Evolutionary conservation across 2,888 invertebrate genomes (phyloP), one percentile per base, ranked within the genome.

Genomic region (Notodonta dromedarius): DNA sequence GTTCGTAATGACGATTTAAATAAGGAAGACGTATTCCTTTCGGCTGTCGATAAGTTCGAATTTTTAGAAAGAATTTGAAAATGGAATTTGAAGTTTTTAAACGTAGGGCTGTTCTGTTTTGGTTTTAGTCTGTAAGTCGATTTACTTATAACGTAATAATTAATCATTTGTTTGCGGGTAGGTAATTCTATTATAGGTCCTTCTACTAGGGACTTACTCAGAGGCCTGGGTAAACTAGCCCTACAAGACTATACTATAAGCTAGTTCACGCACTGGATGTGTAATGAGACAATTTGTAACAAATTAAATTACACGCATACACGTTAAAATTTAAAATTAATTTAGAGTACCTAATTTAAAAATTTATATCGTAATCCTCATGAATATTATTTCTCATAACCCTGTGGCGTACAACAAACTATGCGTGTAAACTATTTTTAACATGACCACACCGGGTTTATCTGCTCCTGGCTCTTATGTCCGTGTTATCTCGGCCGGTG

Each of bases 1-100:
- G 92, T 93, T 93, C 90, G 91, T 92, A 93, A 93, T 91, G 93
- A 93, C 92, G 79, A 90, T 93, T 93, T 93, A 91, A 93, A 89
- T 91, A 92, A 91, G 92, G 91, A 92, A 93, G 93, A 93, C 86
- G 91, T 91, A 92, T 92, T 88, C 90, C 89, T 88, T 87, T 86
- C 85, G 87, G 82, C 82, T 44, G 78, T 81, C 90, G 91, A 90
- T 92, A 91, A 89, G 80, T 89, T 86, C 79, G 81, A 87, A 88
- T 89, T 88, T 86, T 86, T 82, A 71, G 81, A 82, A 87, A 79
- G 88, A 89, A 89, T 90, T 88, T 83, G 84, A 83, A 76, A 81
- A 74, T 81, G 84, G 87, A 83, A 85, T 86, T 84, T 76, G 78
- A 80, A 77, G 71, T 83, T 77, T 86, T 77, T 65, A 54, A 32